Percentiles rank a stretch among this genome's conserved stretches.
Conservation (phyloP, 2,888 invertebrate genomes). For the Protodeltote pygarga region DNA sequence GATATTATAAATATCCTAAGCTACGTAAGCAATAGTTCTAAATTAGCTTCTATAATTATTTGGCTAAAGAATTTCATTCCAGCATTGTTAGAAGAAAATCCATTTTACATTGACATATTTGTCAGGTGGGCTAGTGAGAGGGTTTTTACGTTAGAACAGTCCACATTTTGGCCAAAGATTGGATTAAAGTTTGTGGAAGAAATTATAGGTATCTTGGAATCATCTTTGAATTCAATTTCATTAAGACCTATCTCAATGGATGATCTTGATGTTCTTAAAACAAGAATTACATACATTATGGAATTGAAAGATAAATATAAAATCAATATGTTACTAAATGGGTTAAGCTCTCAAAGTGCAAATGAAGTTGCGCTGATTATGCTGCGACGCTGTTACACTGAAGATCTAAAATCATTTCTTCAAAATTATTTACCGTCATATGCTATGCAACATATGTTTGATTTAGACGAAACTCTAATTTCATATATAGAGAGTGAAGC, state of each 20-base stretch:
- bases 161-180: slow-evolving; percentile 83
- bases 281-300: slow-evolving; percentile 73
- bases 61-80: slow-evolving; percentile 82
- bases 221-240: slow-evolving; percentile 71
- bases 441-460: slow-evolving; percentile 74
- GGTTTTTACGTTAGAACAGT: slow-evolving; percentile 77
- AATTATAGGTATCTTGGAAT: slow-evolving; percentile 69
- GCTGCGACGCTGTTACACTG: slow-evolving; percentile 82
- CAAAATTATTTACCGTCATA: slow-evolving; percentile 76
- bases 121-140: slow-evolving; percentile 82
- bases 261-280: slow-evolving; percentile 75
- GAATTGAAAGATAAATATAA: slow-evolving; percentile 81
- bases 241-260: slow-evolving; percentile 79
- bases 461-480: slow-evolving; percentile 75
- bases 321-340: slow-evolving; percentile 79
- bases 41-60: slow-evolving; percentile 77
- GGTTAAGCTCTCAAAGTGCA: slow-evolving; percentile 74
- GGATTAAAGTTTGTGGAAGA: slow-evolving; percentile 80
- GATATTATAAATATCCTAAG: slow-evolving; percentile 72
- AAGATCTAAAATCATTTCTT: slow-evolving; percentile 77
- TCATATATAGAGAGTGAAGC: slow-evolving; percentile 79
- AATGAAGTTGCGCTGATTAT: slow-evolving; percentile 80
- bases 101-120: slow-evolving; percentile 79
- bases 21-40: slow-evolving; percentile 75
- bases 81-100: slow-evolving; percentile 74